Evolutionary conservation across 2,113 vertebrate genomes (phyloP), one percentile per base, ranked within the genome.

Genomic region (Chaetops frenatus): DNA sequence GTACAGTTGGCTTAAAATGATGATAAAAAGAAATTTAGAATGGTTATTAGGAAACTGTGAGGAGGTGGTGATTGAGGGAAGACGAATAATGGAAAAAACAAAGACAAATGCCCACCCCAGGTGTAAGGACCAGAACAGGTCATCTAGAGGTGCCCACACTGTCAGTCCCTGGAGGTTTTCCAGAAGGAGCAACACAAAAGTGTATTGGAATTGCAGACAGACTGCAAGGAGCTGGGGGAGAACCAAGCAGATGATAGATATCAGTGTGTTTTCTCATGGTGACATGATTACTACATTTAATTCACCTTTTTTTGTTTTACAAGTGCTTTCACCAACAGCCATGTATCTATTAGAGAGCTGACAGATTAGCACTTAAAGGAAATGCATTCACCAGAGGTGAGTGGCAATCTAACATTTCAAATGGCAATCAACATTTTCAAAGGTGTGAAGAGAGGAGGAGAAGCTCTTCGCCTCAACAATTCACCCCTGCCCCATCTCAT

Each of bases 291-390:
- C 33, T 33, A 35, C 21, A 77, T n/a, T 65, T 31, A 88, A 74
- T 74, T 82, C 12, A 45, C 28, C 35, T 47, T 33, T 25, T 77
- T 67, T 64, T 76, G 23, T 62, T 57, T 76, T 45, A 58, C 23
- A 54, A 60, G 28, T 7, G 33, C 76, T 95, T 88, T 79, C 51
- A 92, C 23, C 67, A 88, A 50, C 47, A 90, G 51, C 33, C 54
- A 44, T 3, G 20, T 50, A 83, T 54, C 67, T 73, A 60, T 48
- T 33, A 86, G 56, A 38, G 6, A 90, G 36, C 21, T 76, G 62
- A n/a, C n/a, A 69, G 21, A 88, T 31, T 16, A 70, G 28, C 25
- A 8, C 45, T 35, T 45, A 21, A 36, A 83, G 29, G 31, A 83
- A 86, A 80, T 10, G 23, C 17, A 64, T n/a, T 92, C 31, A 16